Evolutionary conservation across 2,113 vertebrate species (phyloP), one percentile per base, ranked within the genome.

Genomic region (Phyllopteryx taeniolatus): DNA sequence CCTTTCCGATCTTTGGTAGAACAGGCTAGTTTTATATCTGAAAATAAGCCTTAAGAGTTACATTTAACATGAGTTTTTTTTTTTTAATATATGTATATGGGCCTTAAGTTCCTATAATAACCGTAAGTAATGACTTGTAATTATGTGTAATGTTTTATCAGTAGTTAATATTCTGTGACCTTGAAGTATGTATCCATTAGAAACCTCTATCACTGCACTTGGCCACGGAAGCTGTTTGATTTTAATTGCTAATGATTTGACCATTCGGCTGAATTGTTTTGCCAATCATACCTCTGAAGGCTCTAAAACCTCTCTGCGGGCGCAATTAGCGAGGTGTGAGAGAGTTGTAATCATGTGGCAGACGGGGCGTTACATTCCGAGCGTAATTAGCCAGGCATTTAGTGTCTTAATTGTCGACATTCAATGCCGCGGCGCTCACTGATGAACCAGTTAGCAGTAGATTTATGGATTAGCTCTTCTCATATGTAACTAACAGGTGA

Each of bases 391-490:
- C 89, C 85, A 76, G 86, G 83, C 91, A 84, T 92, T 92, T 92
- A 92, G 86, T 87, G 57, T 93, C 92, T 92, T 93, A 93, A 93
- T 93, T 93, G 91, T 90, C 73, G 89, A 90, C 83, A 90, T 93
- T 92, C 90, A 90, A 93, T 93, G 91, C 80, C 42, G 56, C 78
- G 13, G 78, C 82, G 75, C 87, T 88, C 49, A 75, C 87, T 88
- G 91, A 90, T 88, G 88, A 92, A 91, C 90, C 87, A 92, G 87
- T 92, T 88, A 91, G 87, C 79, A 77, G 89, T 83, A 91, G 88
- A 89, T 73, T 75, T 93, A 93, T 93, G 89, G 93, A 93, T 94
- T 93, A 91, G 85, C 80, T 84, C 84, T 86, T 73, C 85, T 90
- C 87, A 91, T 85, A 93, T 90, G 90, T 91, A 91, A 84, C 87